A percentile compares a stretch with the other conserved stretches of the same genome.
These are phyloP conservation scores for Nomia melanderi DNA, from an alignment of 1,140 invertebrate species.

Conservation along the genomic window DNA sequence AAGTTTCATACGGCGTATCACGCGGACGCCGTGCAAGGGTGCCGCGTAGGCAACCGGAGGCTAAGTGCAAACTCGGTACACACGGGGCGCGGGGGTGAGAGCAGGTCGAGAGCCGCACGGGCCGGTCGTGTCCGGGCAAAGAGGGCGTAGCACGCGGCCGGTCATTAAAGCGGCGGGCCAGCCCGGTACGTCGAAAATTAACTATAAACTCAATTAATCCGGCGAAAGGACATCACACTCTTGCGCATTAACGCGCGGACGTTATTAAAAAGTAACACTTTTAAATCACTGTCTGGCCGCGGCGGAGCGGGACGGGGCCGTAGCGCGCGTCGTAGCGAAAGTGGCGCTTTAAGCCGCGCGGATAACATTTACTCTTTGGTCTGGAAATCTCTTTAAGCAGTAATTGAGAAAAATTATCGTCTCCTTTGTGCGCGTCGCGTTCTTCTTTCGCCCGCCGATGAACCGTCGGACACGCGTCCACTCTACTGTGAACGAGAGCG, in stretches of 20 bases:
- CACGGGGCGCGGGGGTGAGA: conserved; percentile 4
- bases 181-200: conserved; percentile 56
- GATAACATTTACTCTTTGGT: conserved; percentile 35
- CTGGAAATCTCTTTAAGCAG: conserved; percentile 30
- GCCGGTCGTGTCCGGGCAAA: not conserved
- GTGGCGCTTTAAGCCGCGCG: conserved; percentile 30
- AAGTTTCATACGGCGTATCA: conserved; percentile 55
- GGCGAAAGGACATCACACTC: conserved; percentile 41
- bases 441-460: not conserved
- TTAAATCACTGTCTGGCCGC: conserved; percentile 37
- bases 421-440: not conserved
- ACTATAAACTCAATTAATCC: conserved; percentile 63
- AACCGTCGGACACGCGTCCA: not conserved
- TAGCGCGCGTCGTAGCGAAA: conserved; percentile 6
- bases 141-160: conserved; percentile 15
- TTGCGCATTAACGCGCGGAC: conserved; percentile 50
- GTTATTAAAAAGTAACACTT: conserved; percentile 46
- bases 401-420: conserved; percentile 39
- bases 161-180: conserved; percentile 53
- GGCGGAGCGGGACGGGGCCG: no score
- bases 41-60: conserved; percentile 24
- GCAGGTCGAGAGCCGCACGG: not conserved
- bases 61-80: conserved; percentile 42
- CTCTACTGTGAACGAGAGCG: not conserved
- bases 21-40: conserved; percentile 33